Percentiles rank a stretch among this genome's conserved stretches.
phyloP scores from a whole-genome alignment of 2,797 vertebrate species.

The Sandelia bainsii region DNA sequence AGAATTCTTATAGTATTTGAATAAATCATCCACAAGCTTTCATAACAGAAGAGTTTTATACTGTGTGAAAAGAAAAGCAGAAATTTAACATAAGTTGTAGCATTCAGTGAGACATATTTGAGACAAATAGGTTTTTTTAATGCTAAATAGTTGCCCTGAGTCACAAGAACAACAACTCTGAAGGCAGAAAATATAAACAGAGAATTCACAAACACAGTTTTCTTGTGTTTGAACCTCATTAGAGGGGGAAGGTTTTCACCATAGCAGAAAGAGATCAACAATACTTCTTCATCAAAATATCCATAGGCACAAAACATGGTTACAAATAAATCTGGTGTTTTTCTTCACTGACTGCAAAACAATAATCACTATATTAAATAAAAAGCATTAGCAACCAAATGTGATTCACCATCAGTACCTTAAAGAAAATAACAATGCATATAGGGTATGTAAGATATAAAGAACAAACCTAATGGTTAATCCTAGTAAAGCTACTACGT shows the following conservation, averaged over 20 bases:
- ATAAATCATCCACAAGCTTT: constrained; percentile 13
- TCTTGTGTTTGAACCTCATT: background rate
- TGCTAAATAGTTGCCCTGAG: constrained; percentile 33
- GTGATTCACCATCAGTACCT: background rate
- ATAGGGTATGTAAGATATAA: background rate
- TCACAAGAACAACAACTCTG: constrained; percentile 18
- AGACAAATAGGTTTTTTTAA: constrained; percentile 11
- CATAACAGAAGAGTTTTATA: constrained; percentile 30
- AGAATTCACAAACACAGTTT: background rate
- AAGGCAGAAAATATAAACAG: constrained; percentile 5
- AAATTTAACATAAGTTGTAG: constrained; percentile 14
- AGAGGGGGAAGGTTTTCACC: background rate
- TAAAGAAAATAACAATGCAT: constrained; percentile 14
- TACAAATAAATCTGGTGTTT: constrained; percentile 4
- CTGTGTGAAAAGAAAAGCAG: constrained; percentile 4
- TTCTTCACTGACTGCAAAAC: background rate
- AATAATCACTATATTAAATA: constrained; percentile 5
- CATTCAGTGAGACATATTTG: background rate
- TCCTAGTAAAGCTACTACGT: background rate
- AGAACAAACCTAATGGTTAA: background rate
- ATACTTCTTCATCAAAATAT: constrained; percentile 28
- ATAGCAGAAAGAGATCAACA: constrained; percentile 14
- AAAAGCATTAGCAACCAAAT: background rate
- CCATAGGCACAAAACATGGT: constrained; percentile 20
- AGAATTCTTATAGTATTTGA: background rate